These are phyloP conservation scores for Montipora capitata DNA, from an alignment of 92 coral and sea anemone species.

Conservation along the genomic window DNA sequence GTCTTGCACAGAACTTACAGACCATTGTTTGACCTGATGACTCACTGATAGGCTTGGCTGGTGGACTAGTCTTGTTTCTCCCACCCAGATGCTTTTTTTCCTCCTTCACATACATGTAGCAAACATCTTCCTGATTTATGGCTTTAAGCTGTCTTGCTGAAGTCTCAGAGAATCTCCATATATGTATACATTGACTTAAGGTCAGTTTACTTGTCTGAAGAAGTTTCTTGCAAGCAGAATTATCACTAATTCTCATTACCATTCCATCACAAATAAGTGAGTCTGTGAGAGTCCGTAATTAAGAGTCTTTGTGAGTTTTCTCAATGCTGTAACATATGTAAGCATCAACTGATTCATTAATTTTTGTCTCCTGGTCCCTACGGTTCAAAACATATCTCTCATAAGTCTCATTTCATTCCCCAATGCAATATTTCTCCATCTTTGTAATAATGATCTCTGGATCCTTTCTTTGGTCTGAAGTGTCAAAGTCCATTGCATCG, in stretches of 20 bases:
- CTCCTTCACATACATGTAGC: conserved; percentile 32
- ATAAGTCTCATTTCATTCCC: conserved; percentile 44
- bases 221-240: conserved; percentile 38
- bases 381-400: conserved; percentile 37
- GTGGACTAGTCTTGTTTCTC: conserved; percentile 4
- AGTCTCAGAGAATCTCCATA: conserved; percentile 19
- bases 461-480: conserved; percentile 18
- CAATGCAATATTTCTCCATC: conserved; percentile 46
- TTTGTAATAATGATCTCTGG: conserved; percentile 32
- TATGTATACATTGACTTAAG: conserved; percentile 22
- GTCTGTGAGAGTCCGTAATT: conserved; percentile 68
- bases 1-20: conserved; percentile 71
- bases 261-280: conserved; percentile 51
- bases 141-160: conserved; percentile 28
- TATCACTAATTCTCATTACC: conserved; percentile 47
- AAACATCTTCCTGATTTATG: conserved; percentile 30
- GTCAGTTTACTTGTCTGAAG: conserved; percentile 35
- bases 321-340: conserved; percentile 40
- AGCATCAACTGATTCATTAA: conserved; percentile 41
- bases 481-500: conserved; percentile 49
- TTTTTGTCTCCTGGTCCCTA: conserved; percentile 37
- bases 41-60: conserved; percentile 23
- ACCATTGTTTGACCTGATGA: conserved; percentile 13
- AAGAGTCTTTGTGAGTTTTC: conserved; percentile 38
- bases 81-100: neutral